phyloP scores from a whole-genome alignment of 30 jellyfish, hydroid and myxozoan species.

The Pseudorhiza aurosa region DNA sequence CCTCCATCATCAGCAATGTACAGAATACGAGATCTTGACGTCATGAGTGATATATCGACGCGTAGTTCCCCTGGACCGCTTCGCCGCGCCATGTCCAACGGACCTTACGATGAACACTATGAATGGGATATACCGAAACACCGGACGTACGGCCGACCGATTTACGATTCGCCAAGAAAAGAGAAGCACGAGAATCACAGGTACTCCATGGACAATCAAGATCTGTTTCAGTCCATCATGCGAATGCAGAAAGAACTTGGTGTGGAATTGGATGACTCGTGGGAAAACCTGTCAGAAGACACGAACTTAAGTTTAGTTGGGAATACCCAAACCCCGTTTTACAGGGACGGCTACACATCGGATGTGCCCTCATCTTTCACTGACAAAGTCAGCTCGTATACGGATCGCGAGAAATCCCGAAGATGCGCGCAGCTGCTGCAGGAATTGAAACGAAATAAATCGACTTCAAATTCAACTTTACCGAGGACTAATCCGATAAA shows the following conservation, averaged over 20 bases:
- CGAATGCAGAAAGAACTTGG: constrained; percentile 89
- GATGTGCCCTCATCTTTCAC: constrained; percentile 73
- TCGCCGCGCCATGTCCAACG: constrained; percentile 58
- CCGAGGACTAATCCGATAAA: constrained; percentile 68
- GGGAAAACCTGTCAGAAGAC: constrained; percentile 86
- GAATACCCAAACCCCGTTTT: constrained; percentile 60
- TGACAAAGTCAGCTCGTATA: constrained; percentile 55
- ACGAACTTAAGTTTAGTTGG: constrained; percentile 65
- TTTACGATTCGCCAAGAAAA: constrained; percentile 38
- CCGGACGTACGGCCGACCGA: constrained; percentile 75
- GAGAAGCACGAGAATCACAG: constrained; percentile 55
- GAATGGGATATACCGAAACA: constrained; percentile 56
- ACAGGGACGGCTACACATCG: constrained; percentile 83
- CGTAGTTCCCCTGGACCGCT: constrained; percentile 87
- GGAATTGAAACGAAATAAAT: constrained; percentile 79
- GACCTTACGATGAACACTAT: constrained; percentile 62
- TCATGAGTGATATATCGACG: constrained; percentile 88
- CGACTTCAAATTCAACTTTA: constrained; percentile 30
- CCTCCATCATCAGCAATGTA: constrained; percentile 37
- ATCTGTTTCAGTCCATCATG: constrained; percentile 78
- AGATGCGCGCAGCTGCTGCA: constrained; percentile 91
- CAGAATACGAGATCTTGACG: constrained; percentile 75
- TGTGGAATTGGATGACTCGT: constrained; percentile 85
- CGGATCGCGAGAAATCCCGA: constrained; percentile 93
- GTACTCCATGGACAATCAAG: constrained; percentile 88